Evolutionary conservation across 2,888 invertebrate genomes (phyloP), one percentile per base, ranked within the genome.

Genomic region (Cacoxenus indagator): DNA sequence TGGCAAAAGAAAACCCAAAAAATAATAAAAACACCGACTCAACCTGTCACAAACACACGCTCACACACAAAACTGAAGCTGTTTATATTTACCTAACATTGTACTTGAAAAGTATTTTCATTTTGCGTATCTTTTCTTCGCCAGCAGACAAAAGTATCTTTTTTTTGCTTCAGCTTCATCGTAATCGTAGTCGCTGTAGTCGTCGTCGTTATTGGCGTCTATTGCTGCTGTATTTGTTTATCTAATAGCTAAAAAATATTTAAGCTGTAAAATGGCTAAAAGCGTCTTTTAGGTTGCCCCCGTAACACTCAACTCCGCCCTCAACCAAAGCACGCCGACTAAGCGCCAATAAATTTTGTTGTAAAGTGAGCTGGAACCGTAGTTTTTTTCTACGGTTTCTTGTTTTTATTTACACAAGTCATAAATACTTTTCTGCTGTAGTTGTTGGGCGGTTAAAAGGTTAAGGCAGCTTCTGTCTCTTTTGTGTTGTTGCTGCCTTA

Each of bases 51-150:
- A n/a, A n/a, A n/a, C n/a, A n/a, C n/a, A n/a, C n/a, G n/a, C n/a
- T n/a, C n/a, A n/a, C n/a, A n/a, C n/a, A 61, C 70, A 54, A 61
- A 71, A 77, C 65, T 78, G 43, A 65, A 67, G 37, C 79, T 84
- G 84, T 85, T 83, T 84, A 81, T 84, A 77, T 83, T 85, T 84
- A 83, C 78, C 77, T 83, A 84, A 84, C 83, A 83, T 83, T 83
- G 83, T 85, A 83, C 85, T 84, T 83, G 85, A 85, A 81, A 62
- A 79, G 77, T 78, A 77, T 83, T 81, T 64, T 22, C 19, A 1
- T 51, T 76, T 77, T 72, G 74, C 64, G 72, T 69, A 14, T 37
- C 4, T 45, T 62, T 62, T 14, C 22, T 19, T 61, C 31, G 31
- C n/a, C 29, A 29, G 31, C 9, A 19, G 17, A 31, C 5, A 31